Evolutionary conservation across 2,888 invertebrate species (phyloP).

Genomic region (Machimus atricapillus): DNA sequence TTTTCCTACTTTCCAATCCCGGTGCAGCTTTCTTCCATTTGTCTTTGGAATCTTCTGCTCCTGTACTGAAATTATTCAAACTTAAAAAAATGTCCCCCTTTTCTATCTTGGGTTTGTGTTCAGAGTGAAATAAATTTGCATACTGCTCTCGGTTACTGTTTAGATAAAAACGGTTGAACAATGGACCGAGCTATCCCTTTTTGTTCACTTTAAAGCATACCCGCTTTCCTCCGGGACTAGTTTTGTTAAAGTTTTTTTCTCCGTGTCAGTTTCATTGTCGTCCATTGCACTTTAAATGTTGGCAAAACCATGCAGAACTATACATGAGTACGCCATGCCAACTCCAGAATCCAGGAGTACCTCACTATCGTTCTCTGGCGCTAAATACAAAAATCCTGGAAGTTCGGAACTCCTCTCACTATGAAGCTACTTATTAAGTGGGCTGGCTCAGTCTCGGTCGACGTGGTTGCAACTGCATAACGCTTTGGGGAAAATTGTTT

Average conservation of each 20-base stretch:
- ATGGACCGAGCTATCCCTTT: not conserved
- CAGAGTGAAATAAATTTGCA: constrained; percentile 29
- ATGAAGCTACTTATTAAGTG: constrained; percentile 7
- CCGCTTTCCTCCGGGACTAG: not conserved
- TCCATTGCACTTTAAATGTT: not conserved
- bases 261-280: not conserved
- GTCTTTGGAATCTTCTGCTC: not conserved
- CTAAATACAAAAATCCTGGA: not conserved
- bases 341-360: not conserved
- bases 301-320: not conserved
- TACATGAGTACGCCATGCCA: not conserved
- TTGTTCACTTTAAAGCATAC: not conserved
- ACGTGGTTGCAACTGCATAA: constrained; percentile 22
- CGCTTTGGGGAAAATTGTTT: constrained; percentile 18
- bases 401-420: not conserved
- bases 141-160: constrained; percentile 20
- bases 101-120: not conserved
- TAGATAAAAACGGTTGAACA: constrained; percentile 13
- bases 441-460: not conserved
- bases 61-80: constrained; percentile 14
- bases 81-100: constrained; percentile 1
- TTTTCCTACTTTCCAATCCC: not conserved
- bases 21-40: not conserved
- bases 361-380: not conserved
- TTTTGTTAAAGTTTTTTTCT: constrained; percentile 1